Percentiles rank a stretch among this genome's conserved stretches.
phyloP scores from a whole-genome alignment of 2,113 vertebrate genomes.

The Catharus minimus region DNA sequence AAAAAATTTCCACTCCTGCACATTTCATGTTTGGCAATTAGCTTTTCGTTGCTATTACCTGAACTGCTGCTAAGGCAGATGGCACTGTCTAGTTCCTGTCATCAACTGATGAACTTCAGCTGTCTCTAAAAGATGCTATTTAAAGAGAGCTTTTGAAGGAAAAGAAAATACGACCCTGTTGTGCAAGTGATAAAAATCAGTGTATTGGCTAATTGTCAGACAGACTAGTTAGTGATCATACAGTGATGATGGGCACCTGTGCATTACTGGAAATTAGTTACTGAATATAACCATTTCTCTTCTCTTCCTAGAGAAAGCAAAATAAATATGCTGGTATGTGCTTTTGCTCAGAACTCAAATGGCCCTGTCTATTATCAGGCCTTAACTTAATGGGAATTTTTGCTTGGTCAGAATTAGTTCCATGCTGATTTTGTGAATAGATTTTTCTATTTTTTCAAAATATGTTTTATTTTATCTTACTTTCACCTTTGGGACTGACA shows the following conservation, averaged over 20 bases:
- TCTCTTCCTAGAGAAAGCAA: not conserved
- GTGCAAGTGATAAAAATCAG: conserved; percentile 18
- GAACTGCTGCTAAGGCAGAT: conserved; percentile 61
- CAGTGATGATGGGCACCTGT: not conserved
- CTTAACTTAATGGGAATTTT: not conserved
- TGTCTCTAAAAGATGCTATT: conserved; percentile 22
- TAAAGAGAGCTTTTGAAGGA: not conserved
- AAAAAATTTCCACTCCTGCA: not conserved
- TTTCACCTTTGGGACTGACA: not conserved
- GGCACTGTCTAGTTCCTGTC: conserved; percentile 61
- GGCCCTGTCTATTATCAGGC: not conserved
- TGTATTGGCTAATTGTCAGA: conserved; percentile 32
- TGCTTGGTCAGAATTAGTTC: not conserved
- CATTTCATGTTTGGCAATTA: conserved; percentile 25
- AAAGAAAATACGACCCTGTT: conserved; percentile 15
- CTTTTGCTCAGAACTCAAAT: not conserved
- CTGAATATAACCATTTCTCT: not conserved
- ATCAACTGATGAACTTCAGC: conserved; percentile 61
- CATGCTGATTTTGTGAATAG: not conserved
- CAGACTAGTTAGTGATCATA: not conserved
- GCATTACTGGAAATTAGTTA: not conserved
- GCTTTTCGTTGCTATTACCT: conserved; percentile 47
- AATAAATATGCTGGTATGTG: not conserved
- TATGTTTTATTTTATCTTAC: not conserved
- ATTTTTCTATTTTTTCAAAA: not conserved